A percentile compares a stretch with the other conserved stretches of the same genome.
Conservation (phyloP, 2,113 vertebrate species). For the Hypomesus transpacificus region DNA sequence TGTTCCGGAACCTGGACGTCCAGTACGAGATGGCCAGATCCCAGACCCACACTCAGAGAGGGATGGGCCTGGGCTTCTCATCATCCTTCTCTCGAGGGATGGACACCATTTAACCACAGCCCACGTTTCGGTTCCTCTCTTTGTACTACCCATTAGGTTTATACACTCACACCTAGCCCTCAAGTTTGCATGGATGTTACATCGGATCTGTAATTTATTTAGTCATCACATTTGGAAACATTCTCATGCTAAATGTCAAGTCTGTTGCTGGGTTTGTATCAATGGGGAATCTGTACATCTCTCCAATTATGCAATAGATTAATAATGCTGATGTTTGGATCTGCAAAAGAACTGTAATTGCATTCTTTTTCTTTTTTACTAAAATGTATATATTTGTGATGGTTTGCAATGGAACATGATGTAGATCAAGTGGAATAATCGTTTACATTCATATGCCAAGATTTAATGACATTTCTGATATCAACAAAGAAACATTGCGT, state of each 20-base stretch:
- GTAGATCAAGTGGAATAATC: conserved; percentile 74
- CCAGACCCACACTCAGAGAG: conserved; percentile 96
- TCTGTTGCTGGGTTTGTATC: conserved; percentile 83
- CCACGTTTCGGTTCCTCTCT: conserved; percentile 15
- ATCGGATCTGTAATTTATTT: conserved; percentile 94
- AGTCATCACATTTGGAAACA: conserved; percentile 64
- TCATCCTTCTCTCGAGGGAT: conserved; percentile 94
- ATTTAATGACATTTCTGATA: conserved; percentile 6
- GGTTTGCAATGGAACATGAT: conserved; percentile 79
- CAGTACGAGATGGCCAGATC: conserved; percentile 98
- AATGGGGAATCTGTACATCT: conserved; percentile 79
- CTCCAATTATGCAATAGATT: conserved; percentile 44
- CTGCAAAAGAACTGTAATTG: conserved; percentile 51
- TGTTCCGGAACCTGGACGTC: conserved; percentile 94
- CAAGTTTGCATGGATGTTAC: conserved; percentile 95
- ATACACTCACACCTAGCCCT: conserved; percentile 84
- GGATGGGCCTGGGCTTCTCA: conserved; percentile 98
- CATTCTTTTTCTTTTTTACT: conserved; percentile 68
- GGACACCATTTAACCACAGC: conserved; percentile 83
- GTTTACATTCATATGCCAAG: conserved; percentile 54
- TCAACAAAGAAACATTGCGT: conserved; percentile 35
- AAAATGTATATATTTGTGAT: conserved; percentile 82
- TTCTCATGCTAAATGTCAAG: conserved; percentile 79
- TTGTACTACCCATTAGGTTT: conserved; percentile 70
- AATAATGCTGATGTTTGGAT: conserved; percentile 43